Evolutionary conservation across 2,888 invertebrate species (phyloP), one percentile per base, ranked within the genome.

Genomic region (Tetropium fuscum): DNA sequence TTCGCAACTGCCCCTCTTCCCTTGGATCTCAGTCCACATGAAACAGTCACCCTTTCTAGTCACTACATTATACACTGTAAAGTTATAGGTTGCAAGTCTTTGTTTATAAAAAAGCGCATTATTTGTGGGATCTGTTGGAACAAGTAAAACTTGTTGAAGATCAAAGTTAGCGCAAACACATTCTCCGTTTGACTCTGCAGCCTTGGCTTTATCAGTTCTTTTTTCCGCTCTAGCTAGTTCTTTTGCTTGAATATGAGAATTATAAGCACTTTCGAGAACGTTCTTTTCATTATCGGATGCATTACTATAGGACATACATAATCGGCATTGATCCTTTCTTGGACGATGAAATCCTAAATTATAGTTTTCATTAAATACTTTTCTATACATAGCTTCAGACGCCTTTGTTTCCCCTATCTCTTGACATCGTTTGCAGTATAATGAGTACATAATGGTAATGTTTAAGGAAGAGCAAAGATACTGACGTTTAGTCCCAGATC

Each of bases 1-100:
- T 40, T 71, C 68, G 36, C 62, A 66, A 54, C 66, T 68, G 2
- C 73, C 70, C 36, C 71, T 54, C 18, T 48, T 54, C 8, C 65
- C 69, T 58, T 65, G 11, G 5, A 13, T 55, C 60, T 72, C 70
- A 59, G 40, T 16, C 73, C 74, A 73, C 63, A 71, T 68, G 49
- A 56, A 73, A 40, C 72, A 69, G 11, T 64, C 58, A 0, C 67
- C 66, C 47, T 64, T 30, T 51, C 61, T 66, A 8, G 47, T 25
- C 6, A 36, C 58, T 3, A 66, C 62, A 47, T 70, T 57, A 40
- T 66, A 69, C 18, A 69, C 34, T 8, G 66, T 68, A 18, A 70
- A 66, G 32, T 68, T 64, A 15, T 51, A 69, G 6, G 58, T 43
- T 32, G 20, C 44, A 5, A 69, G 27, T 13, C 64, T 25, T 1